Conservation (phyloP, 2,888 invertebrate genomes). For the Synanthedon andrenaeformis region DNA sequence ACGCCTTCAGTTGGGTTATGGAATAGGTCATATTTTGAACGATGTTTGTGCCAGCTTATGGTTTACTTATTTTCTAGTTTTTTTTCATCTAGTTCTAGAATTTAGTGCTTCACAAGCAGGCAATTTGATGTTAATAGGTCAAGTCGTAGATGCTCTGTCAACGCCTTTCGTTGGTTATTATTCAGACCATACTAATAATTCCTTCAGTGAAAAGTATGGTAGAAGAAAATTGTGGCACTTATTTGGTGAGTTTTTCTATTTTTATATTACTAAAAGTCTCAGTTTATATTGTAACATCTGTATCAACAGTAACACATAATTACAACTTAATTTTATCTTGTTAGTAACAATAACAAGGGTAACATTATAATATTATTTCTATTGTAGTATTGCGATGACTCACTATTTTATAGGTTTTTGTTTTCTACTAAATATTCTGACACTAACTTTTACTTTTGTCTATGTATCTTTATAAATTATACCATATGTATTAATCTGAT, state of each 20-base stretch:
- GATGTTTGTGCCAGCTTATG: slow-evolving; percentile 94
- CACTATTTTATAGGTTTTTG: too few species aligned
- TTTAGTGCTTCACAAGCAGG: slow-evolving; percentile 71
- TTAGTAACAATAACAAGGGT: background rate
- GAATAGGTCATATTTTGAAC: slow-evolving; percentile 89
- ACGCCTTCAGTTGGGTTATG: slow-evolving; percentile 70
- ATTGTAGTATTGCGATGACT: background rate
- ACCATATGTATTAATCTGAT: too few species aligned
- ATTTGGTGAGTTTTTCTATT: slow-evolving; percentile 72
- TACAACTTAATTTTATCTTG: background rate
- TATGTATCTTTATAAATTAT: too few species aligned
- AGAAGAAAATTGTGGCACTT: slow-evolving; percentile 91
- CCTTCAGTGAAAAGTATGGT: slow-evolving; percentile 79
- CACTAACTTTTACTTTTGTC: too few species aligned
- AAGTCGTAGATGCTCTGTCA: slow-evolving; percentile 85
- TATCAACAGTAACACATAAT: background rate
- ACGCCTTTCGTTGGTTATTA: slow-evolving; percentile 90
- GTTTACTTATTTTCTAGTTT: slow-evolving; percentile 92
- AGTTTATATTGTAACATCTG: background rate
- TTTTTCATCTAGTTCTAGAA: slow-evolving; percentile 74
- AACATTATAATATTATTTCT: background rate
- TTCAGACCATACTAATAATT: slow-evolving; percentile 79
- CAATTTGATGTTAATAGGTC: slow-evolving; percentile 81
- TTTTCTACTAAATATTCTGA: too few species aligned
- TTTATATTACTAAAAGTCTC: slow-evolving; percentile 1